Evolutionary conservation across 2,797 vertebrate species (phyloP), one percentile per base, ranked within the genome.

Genomic region (Chelmon rostratus): DNA sequence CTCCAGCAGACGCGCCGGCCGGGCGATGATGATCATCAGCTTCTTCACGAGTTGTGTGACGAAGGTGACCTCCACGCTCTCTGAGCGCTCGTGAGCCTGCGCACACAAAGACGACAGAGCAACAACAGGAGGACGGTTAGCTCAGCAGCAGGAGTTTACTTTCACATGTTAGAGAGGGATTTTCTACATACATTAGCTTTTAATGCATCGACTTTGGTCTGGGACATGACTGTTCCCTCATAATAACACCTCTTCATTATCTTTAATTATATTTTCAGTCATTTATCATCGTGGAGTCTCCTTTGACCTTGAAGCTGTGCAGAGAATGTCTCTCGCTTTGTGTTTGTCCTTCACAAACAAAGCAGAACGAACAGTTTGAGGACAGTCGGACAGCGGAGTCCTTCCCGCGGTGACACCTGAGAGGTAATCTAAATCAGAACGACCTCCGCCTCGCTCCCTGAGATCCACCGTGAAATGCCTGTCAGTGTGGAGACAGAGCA

Each of bases 11-110:
- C 98, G 96, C 0, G 98, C 98, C 0, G 98, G 98, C 8, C 98
- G 96, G 7, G 98, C 97, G 76, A 99, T 98, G 92, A 98, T 85
- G 53, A 99, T 98, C 97, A 99, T 98, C 89, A 99, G 94, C 89
- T 97, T 98, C 94, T 93, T 98, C 63, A 99, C 96, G 1, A 98
- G 95, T 37, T 98, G 97, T 0, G 96, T 98, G 73, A 99, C 97
- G 19, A 97, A 98, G 76, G 97, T 95, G n/a, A 99, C 97, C 90
- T 99, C 98, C 2, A 95, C 95, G 63, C 98, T 98, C 90, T 98
- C 97, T 0, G 98, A 99, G 28, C 98, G 96, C 87, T 99, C 97
- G 38, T 98, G 97, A 88, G 98, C 98, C 98, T 99, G 86, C 3
- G 74, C 28, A 37, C 57, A 78, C 21, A 56, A 16, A 77, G 0